Base-by-base conservation (phyloP, 92 coral and sea anemone genomes). In the Pocillopora meandrina region DNA sequence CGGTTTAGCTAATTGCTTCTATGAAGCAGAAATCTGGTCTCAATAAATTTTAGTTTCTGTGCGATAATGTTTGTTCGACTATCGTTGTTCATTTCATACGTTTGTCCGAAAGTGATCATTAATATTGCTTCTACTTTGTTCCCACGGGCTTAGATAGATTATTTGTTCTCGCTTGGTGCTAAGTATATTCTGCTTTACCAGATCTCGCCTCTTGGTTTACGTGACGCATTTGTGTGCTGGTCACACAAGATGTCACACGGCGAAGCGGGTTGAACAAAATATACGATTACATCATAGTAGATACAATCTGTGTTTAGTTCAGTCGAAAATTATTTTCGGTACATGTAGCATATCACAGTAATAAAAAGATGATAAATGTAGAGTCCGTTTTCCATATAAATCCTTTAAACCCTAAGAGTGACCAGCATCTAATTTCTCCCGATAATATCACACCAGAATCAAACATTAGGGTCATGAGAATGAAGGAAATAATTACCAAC, bases 151-250 rank as follows among this genome's bases (percentile, higher is more conserved):
- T 42, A 42, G 52, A 42, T 14, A 70, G 35, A 70, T 26, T 55
- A 31, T 18, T 17, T 16, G 26, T 23, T 35, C 69, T 76, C 68
- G 63, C n/a, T 13, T 9, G 77, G 56, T 56, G 5, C 18, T 56
- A 10, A 34, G 36, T 13, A 12, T 35, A 73, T 19, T 73, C 63
- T 10, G 8, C 63, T 16, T 52, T 35, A 19, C 26, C 21, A 35
- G 71, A 58, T 79, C 64, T 65, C 63, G 74, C 74, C 19, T 65
- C 57, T 49, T 31, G 8, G 49, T 19, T 65, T 9, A 81, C 85
- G 71, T 81, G 61, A 61, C 77, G 21, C 69, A 42, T 56, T 70
- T 81, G 78, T 71, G 77, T 81, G 85, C 77, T 81, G 77, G 85
- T 71, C 71, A 71, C 59, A 35, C 71, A 71, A 81, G 59, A 13